These are phyloP conservation scores for Mesorhabditis belari DNA, from an alignment of 2,888 invertebrate genomes.

Conservation along the genomic window DNA sequence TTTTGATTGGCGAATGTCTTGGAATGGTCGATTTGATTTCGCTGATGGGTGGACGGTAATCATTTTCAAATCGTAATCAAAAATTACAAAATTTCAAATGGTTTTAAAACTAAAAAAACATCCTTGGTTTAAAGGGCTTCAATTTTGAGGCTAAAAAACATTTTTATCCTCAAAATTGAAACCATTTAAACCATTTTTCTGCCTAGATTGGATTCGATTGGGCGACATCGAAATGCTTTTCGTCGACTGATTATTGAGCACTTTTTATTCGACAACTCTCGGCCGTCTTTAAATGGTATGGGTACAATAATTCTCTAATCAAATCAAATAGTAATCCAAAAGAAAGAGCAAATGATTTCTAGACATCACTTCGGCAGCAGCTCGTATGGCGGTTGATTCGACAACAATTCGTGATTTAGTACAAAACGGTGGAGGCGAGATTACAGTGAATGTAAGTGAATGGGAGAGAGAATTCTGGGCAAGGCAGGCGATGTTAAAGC, in stretches of 20 bases:
- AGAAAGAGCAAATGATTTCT: too few species aligned
- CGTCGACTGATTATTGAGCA: background rate
- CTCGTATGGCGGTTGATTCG: background rate
- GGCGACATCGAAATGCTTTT: background rate
- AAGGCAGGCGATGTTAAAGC: too few species aligned
- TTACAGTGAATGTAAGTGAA: background rate
- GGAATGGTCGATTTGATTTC: background rate
- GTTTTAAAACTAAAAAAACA: too few species aligned
- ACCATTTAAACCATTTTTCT: background rate
- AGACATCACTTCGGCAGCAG: background rate
- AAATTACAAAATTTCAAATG: too few species aligned
- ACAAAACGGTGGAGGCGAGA: background rate
- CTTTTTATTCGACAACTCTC: background rate
- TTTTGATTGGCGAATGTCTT: background rate
- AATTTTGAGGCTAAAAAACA: background rate
- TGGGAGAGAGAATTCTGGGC: too few species aligned
- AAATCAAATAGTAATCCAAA: too few species aligned
- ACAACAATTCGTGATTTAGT: too few species aligned
- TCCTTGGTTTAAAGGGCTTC: too few species aligned
- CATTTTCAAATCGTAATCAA: background rate
- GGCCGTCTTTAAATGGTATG: background rate
- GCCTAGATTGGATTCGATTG: background rate
- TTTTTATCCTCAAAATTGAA: background rate
- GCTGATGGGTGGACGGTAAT: background rate
- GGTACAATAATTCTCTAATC: too few species aligned